phyloP scores from a whole-genome alignment of 2,888 invertebrate genomes.

The Conomelus anceps region DNA sequence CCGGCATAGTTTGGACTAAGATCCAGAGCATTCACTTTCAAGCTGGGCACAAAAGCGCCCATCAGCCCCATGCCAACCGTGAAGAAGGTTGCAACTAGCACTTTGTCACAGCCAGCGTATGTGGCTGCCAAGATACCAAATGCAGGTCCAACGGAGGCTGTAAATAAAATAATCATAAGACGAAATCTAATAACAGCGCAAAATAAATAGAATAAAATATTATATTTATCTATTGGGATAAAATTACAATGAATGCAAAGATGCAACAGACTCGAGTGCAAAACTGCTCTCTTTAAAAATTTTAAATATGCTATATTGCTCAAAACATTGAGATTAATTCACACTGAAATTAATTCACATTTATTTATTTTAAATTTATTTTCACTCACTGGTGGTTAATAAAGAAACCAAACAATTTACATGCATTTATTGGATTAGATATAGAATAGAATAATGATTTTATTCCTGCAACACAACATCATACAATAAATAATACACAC shows the following conservation, averaged over 20 bases:
- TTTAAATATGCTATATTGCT: no score
- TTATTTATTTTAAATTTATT: neutral
- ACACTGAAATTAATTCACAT: neutral
- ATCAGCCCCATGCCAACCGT: slow-evolving; percentile 61
- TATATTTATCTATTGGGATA: no score
- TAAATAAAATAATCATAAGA: neutral
- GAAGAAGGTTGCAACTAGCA: slow-evolving; percentile 53
- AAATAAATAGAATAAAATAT: neutral
- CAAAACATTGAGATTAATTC: no score
- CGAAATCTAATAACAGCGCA: neutral
- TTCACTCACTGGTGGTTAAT: no score
- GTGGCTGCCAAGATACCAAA: slow-evolving; percentile 36
- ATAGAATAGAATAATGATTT: no score
- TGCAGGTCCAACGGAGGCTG: slow-evolving; percentile 36
- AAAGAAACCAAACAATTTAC: no score
- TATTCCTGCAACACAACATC: no score
- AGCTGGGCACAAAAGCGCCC: slow-evolving; percentile 63
- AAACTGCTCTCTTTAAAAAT: no score
- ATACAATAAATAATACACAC: no score
- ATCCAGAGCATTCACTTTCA: slow-evolving; percentile 62
- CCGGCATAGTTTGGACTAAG: slow-evolving; percentile 61
- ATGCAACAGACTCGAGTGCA: no score
- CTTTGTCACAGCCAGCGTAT: slow-evolving; percentile 51
- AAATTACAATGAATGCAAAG: no score
- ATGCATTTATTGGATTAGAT: no score